Conservation (phyloP, 2,888 invertebrate species). For the Eupithecia tripunctaria region DNA sequence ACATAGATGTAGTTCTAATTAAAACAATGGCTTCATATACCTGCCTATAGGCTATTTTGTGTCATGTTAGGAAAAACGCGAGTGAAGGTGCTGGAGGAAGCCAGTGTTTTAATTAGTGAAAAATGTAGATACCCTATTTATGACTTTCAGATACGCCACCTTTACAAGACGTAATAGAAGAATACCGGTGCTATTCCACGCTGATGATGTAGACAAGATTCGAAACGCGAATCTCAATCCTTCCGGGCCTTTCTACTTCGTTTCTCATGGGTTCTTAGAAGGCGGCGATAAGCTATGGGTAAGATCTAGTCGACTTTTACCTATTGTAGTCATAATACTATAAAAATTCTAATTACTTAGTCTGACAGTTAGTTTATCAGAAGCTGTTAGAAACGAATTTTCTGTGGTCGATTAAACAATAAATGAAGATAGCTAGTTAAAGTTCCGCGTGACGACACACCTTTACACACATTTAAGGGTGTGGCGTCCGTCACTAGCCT, state of each 20-base stretch:
- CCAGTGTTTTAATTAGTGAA: neutral
- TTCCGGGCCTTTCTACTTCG: slow-evolving; percentile 87
- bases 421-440: too few relatives aligned
- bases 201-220: slow-evolving; percentile 87
- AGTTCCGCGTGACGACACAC: too few relatives aligned
- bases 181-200: slow-evolving; percentile 86
- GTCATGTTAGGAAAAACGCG: neutral
- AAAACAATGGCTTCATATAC: too few relatives aligned
- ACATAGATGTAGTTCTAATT: slow-evolving; percentile 1
- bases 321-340: neutral
- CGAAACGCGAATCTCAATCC: slow-evolving; percentile 86
- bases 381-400: too few relatives aligned
- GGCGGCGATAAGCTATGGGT: slow-evolving; percentile 93
- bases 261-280: slow-evolving; percentile 95
- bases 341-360: too few relatives aligned
- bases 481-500: too few relatives aligned
- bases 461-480: too few relatives aligned
- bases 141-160: slow-evolving; percentile 75
- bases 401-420: too few relatives aligned
- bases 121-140: neutral
- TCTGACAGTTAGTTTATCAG: too few relatives aligned
- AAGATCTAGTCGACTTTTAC: slow-evolving; percentile 49
- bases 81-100: neutral
- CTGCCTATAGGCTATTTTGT: neutral
- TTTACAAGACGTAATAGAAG: slow-evolving; percentile 85